Evolutionary conservation across 1,140 invertebrate species (phyloP).

Genomic region (Zaprionus kolodkinae): DNA sequence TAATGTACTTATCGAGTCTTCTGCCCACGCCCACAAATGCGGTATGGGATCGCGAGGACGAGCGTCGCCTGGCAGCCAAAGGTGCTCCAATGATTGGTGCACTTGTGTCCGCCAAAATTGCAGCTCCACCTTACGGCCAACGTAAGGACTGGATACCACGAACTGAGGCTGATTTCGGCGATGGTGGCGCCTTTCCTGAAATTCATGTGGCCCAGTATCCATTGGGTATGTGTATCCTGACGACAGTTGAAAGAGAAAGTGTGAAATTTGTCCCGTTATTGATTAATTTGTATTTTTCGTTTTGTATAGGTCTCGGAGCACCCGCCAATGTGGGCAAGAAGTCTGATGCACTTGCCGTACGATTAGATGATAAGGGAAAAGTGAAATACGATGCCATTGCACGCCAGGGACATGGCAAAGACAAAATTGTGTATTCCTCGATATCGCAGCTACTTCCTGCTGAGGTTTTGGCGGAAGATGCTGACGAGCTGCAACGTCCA

Average conservation of each 20-base stretch:
- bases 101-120: conserved; percentile 91
- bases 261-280: background rate
- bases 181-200: conserved; percentile 99
- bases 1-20: conserved; percentile 86
- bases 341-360: conserved; percentile 96
- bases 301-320: conserved; percentile 89
- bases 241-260: background rate
- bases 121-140: conserved; percentile 98
- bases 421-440: conserved; percentile 99
- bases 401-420: conserved; percentile 96
- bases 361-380: conserved; percentile 96
- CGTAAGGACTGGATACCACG: conserved; percentile 97
- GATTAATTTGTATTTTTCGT: background rate
- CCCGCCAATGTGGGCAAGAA: conserved; percentile 87
- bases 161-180: conserved; percentile 92
- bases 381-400: conserved; percentile 99
- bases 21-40: conserved; percentile 93
- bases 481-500: conserved; percentile 94
- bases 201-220: conserved; percentile 99
- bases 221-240: conserved; percentile 86
- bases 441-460: conserved; percentile 96
- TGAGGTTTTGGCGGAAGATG: conserved; percentile 96
- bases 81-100: conserved; percentile 87
- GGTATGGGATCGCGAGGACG: conserved; percentile 95
- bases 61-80: conserved; percentile 87